Evolutionary conservation across 2,888 invertebrate species (phyloP).

Genomic region (Galerucella pusilla): DNA sequence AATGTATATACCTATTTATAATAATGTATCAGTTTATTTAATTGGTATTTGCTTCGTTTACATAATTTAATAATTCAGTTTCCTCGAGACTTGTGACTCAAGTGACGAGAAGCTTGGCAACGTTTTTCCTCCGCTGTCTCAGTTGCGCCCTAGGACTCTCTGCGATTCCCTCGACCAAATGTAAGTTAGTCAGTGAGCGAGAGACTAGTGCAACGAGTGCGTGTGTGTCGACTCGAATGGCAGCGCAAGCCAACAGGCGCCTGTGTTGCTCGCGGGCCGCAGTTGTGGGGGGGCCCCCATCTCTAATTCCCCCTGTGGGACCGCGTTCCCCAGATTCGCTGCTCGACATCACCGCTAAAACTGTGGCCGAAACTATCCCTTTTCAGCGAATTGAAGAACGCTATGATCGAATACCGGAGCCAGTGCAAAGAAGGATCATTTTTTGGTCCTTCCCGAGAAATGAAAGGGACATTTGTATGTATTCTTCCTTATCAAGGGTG

Average conservation of each 20-base stretch:
- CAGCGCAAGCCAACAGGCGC: constrained; percentile 64
- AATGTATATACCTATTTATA: no score
- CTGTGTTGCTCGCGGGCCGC: constrained; percentile 66
- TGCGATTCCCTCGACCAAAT: constrained; percentile 31
- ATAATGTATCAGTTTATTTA: no score
- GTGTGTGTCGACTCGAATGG: constrained; percentile 54
- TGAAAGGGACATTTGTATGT: constrained; percentile 90
- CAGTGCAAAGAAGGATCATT: constrained; percentile 87
- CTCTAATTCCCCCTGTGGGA: constrained; percentile 59
- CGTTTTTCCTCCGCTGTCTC: constrained; percentile 10
- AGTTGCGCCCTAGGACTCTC: constrained; percentile 33
- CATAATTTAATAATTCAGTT: no score
- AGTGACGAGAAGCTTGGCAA: constrained; percentile 12
- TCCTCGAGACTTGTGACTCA: neutral
- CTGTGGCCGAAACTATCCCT: constrained; percentile 85
- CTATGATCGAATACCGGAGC: constrained; percentile 88
- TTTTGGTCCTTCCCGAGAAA: constrained; percentile 91
- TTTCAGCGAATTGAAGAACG: constrained; percentile 89
- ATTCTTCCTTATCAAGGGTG: constrained; percentile 79
- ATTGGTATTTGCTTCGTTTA: no score
- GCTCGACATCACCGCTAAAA: constrained; percentile 84
- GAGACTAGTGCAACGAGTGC: constrained; percentile 50
- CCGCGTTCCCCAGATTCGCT: constrained; percentile 75
- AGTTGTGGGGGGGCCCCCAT: constrained; percentile 50
- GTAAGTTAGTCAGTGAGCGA: constrained; percentile 60